Percentiles rank a stretch among this genome's conserved stretches.
Conservation (phyloP, 2,797 vertebrate genomes). For the Cyclopterus lumpus region DNA sequence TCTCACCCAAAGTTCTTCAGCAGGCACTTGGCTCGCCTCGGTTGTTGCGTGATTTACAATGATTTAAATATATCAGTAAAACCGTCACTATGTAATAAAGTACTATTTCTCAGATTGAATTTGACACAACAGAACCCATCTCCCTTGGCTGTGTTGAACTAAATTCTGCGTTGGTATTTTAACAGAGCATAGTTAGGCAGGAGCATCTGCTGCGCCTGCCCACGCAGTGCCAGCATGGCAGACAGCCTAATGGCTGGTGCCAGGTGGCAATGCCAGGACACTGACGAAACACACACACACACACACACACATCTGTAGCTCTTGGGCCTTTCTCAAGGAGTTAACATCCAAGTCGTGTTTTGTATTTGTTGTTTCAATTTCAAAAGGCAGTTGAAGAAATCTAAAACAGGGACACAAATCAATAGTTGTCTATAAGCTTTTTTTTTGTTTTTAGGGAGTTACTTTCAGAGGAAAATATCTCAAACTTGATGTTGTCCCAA, state of each 20-base stretch:
- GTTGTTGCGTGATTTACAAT: constrained; percentile 46
- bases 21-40: constrained; percentile 44
- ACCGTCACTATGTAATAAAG: constrained; percentile 19
- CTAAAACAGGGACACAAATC: not conserved
- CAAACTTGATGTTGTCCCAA: not conserved
- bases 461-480: not conserved
- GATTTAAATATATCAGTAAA: constrained; percentile 31
- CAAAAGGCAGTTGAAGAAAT: not conserved
- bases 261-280: constrained; percentile 60
- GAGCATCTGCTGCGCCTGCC: constrained; percentile 61
- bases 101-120: constrained; percentile 18
- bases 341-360: not conserved
- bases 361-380: not conserved
- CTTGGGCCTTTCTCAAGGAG: constrained; percentile 19
- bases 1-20: constrained; percentile 27
- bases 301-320: constrained; percentile 48
- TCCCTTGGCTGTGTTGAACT: constrained; percentile 25
- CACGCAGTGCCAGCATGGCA: constrained; percentile 63
- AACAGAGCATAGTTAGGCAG: constrained; percentile 54
- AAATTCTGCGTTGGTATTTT: constrained; percentile 65
- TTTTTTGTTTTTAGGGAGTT: not conserved
- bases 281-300: constrained; percentile 34
- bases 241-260: constrained; percentile 54
- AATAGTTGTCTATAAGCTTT: not conserved
- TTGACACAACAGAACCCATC: constrained; percentile 45